A percentile compares a stretch with the other conserved stretches of the same genome.
These are phyloP conservation scores for Bimastos eiseni DNA, from an alignment of 2,888 invertebrate species.

Conservation along the genomic window DNA sequence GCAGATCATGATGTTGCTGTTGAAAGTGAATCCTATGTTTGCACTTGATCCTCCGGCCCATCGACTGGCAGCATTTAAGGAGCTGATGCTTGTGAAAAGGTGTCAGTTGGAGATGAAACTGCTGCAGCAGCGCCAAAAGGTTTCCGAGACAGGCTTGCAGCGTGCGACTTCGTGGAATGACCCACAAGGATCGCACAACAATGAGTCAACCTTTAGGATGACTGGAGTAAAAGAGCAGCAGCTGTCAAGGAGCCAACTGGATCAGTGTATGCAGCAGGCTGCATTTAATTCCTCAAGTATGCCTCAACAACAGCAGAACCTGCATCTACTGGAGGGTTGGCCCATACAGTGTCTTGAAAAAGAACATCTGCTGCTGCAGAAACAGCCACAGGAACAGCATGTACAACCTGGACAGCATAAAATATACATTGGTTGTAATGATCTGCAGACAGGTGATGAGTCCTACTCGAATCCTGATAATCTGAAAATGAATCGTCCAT, in stretches of 20 bases:
- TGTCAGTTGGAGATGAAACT: slow-evolving; percentile 18
- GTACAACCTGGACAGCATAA: neutral
- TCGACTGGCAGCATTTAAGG: slow-evolving; percentile 20
- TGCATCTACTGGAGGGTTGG: neutral
- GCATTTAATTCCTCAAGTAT: neutral
- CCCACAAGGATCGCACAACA: neutral
- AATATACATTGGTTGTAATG: neutral
- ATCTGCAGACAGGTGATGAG: neutral
- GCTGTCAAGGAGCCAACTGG: neutral
- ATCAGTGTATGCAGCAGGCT: neutral
- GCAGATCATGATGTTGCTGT: neutral
- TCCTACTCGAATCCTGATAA: neutral
- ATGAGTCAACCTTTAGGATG: neutral
- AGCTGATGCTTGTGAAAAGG: slow-evolving; percentile 14
- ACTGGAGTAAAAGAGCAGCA: neutral
- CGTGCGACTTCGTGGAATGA: neutral
- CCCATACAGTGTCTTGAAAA: neutral
- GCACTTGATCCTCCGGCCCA: neutral
- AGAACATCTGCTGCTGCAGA: neutral
- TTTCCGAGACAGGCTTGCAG: neutral
- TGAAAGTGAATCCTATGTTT: slow-evolving; percentile 15
- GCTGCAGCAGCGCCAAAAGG: neutral
- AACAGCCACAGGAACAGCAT: neutral
- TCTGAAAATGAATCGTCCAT: neutral
- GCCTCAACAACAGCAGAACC: neutral